Conservation (phyloP, 2,113 vertebrate genomes). For the Muntiacus muntjak region DNA sequence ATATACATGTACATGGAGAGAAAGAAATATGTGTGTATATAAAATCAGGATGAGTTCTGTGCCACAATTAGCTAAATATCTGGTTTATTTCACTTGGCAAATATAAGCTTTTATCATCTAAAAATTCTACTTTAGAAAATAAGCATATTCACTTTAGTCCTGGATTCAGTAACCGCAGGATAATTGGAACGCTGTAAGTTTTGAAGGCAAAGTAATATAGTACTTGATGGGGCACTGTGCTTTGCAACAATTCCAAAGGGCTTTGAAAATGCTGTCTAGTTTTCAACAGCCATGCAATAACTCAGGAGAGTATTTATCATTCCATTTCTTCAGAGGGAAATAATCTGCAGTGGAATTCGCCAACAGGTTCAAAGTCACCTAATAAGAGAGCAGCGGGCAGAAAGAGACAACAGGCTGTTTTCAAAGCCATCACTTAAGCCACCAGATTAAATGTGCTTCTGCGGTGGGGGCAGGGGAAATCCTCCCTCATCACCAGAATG, state of each 20-base stretch:
- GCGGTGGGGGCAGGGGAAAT: neutral
- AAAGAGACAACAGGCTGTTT: neutral
- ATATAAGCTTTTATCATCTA: conserved; percentile 42
- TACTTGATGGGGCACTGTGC: neutral
- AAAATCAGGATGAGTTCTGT: conserved; percentile 13
- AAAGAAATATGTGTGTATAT: neutral
- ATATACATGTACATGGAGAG: conserved; percentile 1
- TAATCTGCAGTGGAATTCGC: conserved; percentile 34
- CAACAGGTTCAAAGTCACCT: conserved; percentile 39
- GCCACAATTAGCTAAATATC: conserved; percentile 62
- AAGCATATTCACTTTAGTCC: conserved; percentile 48
- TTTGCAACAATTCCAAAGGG: conserved; percentile 25
- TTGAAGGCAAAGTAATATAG: conserved; percentile 49
- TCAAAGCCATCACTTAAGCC: conserved; percentile 3
- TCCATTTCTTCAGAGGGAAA: conserved; percentile 51
- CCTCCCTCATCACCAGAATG: neutral
- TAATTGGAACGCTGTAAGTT: conserved; percentile 51
- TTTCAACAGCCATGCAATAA: conserved; percentile 41
- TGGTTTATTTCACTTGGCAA: conserved; percentile 55
- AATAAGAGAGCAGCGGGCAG: conserved; percentile 18
- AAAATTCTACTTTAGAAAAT: conserved; percentile 57
- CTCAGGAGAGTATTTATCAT: conserved; percentile 46
- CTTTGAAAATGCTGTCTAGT: conserved; percentile 50
- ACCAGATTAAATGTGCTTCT: neutral
- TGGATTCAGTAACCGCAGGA: conserved; percentile 41